Evolutionary conservation across 2,797 vertebrate species (phyloP), one percentile per base, ranked within the genome.

Genomic region (Poecilia picta): DNA sequence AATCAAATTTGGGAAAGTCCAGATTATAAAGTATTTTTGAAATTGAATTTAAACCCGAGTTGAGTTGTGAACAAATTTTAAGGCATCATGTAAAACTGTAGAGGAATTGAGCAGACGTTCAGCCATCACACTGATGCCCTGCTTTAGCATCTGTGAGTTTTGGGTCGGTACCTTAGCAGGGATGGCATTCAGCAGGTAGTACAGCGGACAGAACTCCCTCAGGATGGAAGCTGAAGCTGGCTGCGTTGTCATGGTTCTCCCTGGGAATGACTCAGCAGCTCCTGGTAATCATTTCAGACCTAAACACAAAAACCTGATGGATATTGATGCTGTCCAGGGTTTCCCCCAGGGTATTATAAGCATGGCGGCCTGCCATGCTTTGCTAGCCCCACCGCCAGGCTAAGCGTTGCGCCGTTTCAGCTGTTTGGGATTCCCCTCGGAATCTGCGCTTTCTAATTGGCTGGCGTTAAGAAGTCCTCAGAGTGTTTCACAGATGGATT

Each of bases 121-220:
- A 55, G 53, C 25, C 25, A 1, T n/a, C 25, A 55, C 4, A 6
- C 25, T n/a, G 53, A 25, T 23, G 18, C 16, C 8, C 16, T 33
- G 59, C 13, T 62, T 41, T 6, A 41, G 39, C 39, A 12, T 13
- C 41, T 25, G 66, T 13, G 10, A 45, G 39, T 12, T 45, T 23
- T 45, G 20, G 25, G 31, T 49, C 16, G 1, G 59, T 73, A 99
- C 92, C 95, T 98, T 99, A 1, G 96, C 95, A 62, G 98, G 98
- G 88, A 99, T 98, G 88, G 97, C 95, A 77, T 97, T 99, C 79
- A 98, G 96, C 57, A 99, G 95, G 86, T 97, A 97, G 91, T 99
- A 98, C 4, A 99, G 93, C 0, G 98, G 98, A 84, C 97, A 98
- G 93, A 99, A 99, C 93, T 99, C 98, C 90, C 96, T 96, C 92